Base-by-base conservation (phyloP, 1,140 invertebrate species). In the Capitella teleta region DNA sequence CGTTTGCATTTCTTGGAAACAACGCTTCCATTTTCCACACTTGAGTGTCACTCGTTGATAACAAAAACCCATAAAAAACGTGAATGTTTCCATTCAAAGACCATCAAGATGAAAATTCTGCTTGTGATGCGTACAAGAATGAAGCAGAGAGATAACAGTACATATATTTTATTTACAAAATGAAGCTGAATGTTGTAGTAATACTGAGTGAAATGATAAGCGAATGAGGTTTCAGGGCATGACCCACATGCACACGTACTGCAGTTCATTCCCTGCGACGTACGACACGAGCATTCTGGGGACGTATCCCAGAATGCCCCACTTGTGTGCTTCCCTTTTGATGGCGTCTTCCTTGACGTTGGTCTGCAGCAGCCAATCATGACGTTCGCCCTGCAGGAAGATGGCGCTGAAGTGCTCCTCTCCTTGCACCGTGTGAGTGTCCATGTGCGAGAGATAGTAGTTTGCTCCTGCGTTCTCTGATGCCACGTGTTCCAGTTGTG, bases 341-440 rank as follows among this genome's bases (percentile, higher is more conserved):
- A 40, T 24, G 5, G 19, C 38, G 2, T 8, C 38, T 4, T 21
- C 19, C 14, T 18, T 24, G 19, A 40, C n/a, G 8, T 40, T 24
- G 19, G 38, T n/a, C 38, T 40, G 38, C 38, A 40, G 38, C n/a
- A 40, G 38, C 38, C 38, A 40, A 8, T 24, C 19, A 24, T 40
- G 38, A n/a, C 38, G 2, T 24, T 18, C 38, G 19, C 14, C 2
- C 38, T n/a, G 38, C 38, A n/a, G 19, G 38, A 40, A 40, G 8
- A 40, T 24, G 38, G 38, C 38, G 19, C 19, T 21, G 14, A 40
- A 40, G 38, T 24, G 38, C n/a, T 18, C 19, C 38, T 40, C 14
- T 8, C 38, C 38, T 5, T 40, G 38, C 38, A 19, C 38, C 8
- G 38, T 24, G 14, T 40, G 25, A 8, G 38, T 40, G 38, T 40